These are phyloP conservation scores for Himantopus leucocephalus DNA, from an alignment of 2,113 vertebrate species.

Conservation along the genomic window DNA sequence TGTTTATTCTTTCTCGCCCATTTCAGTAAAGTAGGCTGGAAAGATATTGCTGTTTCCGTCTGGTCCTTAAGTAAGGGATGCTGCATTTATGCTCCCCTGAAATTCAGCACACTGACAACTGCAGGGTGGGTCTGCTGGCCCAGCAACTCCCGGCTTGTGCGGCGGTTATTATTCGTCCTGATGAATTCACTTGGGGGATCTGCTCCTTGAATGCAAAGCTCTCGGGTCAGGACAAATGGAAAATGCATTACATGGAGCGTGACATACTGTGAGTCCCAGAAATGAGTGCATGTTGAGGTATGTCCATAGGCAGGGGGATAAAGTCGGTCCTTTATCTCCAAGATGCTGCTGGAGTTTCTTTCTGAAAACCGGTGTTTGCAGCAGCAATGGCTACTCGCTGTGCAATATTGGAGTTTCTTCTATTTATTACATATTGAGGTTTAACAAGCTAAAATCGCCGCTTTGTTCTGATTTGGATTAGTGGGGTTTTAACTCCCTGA, in stretches of 20 bases:
- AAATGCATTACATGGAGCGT: not conserved
- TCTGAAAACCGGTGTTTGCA: not conserved
- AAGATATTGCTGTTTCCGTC: not conserved
- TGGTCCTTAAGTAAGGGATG: not conserved
- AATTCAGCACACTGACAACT: not conserved
- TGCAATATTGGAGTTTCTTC: not conserved
- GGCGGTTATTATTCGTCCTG: not conserved
- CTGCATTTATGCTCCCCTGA: not conserved
- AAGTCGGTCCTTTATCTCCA: not conserved
- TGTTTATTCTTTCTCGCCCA: not conserved
- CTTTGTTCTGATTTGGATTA: not conserved
- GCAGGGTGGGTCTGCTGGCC: constrained; percentile 15
- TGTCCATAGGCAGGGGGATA: not conserved
- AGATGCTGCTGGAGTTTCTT: constrained; percentile 4
- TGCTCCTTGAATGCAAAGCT: not conserved
- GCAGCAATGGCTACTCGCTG: not conserved
- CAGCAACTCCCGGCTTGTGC: not conserved
- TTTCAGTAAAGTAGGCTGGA: not conserved
- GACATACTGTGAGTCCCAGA: not conserved
- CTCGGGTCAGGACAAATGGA: not conserved
- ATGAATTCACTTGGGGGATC: not conserved
- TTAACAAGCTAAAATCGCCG: not conserved
- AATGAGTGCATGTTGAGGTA: not conserved
- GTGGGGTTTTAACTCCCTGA: not conserved
- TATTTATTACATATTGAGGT: not conserved